Conservation (phyloP, 2,888 invertebrate species). For the Boloria selene region DNA sequence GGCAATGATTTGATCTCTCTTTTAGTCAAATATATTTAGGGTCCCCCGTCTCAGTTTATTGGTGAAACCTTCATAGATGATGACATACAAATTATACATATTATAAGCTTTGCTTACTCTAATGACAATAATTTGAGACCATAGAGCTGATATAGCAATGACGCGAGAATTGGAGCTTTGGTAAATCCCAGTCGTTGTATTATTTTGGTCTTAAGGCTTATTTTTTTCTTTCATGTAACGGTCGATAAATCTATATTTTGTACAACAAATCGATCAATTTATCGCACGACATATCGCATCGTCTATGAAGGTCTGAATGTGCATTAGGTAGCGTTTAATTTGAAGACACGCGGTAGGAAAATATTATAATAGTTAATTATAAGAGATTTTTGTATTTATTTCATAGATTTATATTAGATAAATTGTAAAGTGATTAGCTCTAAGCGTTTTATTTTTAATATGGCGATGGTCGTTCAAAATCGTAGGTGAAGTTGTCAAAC, state of each 20-base stretch:
- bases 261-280: constrained; percentile 12
- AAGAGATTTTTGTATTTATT: constrained; percentile 82
- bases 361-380: constrained; percentile 79
- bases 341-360: constrained; percentile 79
- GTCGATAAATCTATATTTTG: constrained; percentile 9
- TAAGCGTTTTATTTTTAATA: constrained; percentile 72
- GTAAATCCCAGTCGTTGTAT: too few relatives aligned
- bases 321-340: constrained; percentile 78
- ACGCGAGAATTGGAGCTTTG: too few relatives aligned
- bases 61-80: constrained; percentile 49
- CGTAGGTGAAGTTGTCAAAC: constrained; percentile 63
- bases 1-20: constrained; percentile 89
- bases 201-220: too few relatives aligned
- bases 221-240: not conserved
- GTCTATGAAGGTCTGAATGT: constrained; percentile 51
- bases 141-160: too few relatives aligned
- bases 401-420: constrained; percentile 81
- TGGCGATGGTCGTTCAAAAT: constrained; percentile 77
- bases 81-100: constrained; percentile 2
- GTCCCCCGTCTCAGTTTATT: constrained; percentile 61
- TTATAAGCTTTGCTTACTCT: too few relatives aligned
- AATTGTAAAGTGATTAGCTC: constrained; percentile 79
- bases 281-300: constrained; percentile 24
- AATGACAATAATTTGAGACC: too few relatives aligned
- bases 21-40: constrained; percentile 86